phyloP scores from a whole-genome alignment of 2,113 vertebrate species.

The Diadophis punctatus region DNA sequence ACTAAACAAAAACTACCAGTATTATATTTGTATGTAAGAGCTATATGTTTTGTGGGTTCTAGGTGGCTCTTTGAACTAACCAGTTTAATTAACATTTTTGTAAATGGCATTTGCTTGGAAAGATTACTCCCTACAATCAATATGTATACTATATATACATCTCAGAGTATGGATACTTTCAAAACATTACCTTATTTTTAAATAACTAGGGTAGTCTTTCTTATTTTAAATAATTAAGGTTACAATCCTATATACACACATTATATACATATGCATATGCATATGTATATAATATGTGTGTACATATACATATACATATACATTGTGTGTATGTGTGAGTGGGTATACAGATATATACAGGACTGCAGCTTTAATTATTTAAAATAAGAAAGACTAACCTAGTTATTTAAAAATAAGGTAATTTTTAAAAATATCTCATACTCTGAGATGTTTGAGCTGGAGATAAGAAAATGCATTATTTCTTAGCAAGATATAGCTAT shows the following conservation, averaged over 20 bases:
- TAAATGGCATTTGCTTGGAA: neutral
- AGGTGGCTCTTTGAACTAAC: neutral
- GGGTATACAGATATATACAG: neutral
- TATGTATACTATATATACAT: neutral
- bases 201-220: neutral
- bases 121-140: neutral
- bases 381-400: neutral
- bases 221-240: neutral
- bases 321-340: neutral
- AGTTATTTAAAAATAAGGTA: neutral
- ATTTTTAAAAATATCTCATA: neutral
- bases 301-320: too few species aligned
- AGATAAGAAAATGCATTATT: slow-evolving; percentile 6
- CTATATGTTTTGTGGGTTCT: neutral
- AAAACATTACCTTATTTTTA: neutral
- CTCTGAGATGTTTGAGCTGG: neutral
- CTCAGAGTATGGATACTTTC: neutral
- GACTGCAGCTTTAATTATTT: neutral
- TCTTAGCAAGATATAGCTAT: slow-evolving; percentile 4
- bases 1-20: neutral
- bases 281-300: too few species aligned
- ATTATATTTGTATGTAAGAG: neutral
- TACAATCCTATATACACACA: neutral
- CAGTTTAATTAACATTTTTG: neutral
- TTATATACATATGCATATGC: neutral